phyloP scores from a whole-genome alignment of 2,797 vertebrate genomes.

The Betta splendens region DNA sequence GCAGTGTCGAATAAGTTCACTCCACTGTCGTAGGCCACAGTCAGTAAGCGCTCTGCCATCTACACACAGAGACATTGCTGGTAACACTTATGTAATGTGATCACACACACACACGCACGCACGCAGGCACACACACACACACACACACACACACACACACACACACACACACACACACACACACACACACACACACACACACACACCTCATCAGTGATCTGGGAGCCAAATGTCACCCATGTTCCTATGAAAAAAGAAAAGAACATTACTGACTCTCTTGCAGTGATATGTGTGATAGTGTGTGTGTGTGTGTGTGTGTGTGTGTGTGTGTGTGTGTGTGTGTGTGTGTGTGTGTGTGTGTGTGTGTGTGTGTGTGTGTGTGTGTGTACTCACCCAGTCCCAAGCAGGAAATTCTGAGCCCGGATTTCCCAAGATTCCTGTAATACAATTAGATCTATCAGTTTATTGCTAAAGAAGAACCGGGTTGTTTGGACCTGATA shows the following conservation, averaged over 20 bases:
- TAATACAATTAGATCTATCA: slow-evolving; percentile 4
- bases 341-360: slow-evolving; percentile 3
- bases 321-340: slow-evolving; percentile 14
- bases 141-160: too few relatives aligned
- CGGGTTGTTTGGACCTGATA: too few relatives aligned
- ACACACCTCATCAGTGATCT: slow-evolving; percentile 86
- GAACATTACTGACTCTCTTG: slow-evolving; percentile 16
- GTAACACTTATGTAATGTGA: slow-evolving; percentile 26
- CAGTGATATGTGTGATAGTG: too few relatives aligned
- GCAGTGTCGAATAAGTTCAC: slow-evolving; percentile 78
- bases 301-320: background rate
- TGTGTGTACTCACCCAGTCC: slow-evolving; percentile 79
- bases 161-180: too few relatives aligned
- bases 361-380: slow-evolving; percentile 16
- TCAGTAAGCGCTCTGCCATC: slow-evolving; percentile 74
- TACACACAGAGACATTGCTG: slow-evolving; percentile 40
- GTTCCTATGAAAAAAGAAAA: slow-evolving; percentile 78
- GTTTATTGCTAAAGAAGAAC: background rate
- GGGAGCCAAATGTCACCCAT: slow-evolving; percentile 88
- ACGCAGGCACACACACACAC: too few relatives aligned
- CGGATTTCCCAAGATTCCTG: slow-evolving; percentile 88
- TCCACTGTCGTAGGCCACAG: slow-evolving; percentile 70
- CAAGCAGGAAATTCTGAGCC: slow-evolving; percentile 87
- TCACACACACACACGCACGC: slow-evolving; percentile 1
- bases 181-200: too few relatives aligned